A percentile compares a stretch with the other conserved stretches of the same genome.
phyloP scores from a whole-genome alignment of 2,797 vertebrate genomes.

The Platalea minor region DNA sequence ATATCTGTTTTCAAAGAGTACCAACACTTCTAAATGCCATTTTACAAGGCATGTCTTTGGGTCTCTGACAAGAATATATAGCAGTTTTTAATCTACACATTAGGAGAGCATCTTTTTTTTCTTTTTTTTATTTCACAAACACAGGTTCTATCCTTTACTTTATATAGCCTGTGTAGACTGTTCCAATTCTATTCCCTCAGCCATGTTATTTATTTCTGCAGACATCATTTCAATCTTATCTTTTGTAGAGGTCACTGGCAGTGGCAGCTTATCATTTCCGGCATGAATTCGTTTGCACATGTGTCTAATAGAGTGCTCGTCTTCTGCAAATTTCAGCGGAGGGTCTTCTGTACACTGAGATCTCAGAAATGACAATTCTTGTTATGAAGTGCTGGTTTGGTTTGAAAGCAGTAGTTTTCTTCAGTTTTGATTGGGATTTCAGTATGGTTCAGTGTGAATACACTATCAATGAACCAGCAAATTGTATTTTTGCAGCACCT shows the following conservation, averaged over 20 bases:
- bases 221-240: background rate
- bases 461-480: background rate
- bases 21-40: background rate
- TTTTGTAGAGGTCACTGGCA: background rate
- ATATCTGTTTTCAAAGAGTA: background rate
- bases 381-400: background rate
- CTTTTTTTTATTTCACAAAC: background rate
- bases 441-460: background rate
- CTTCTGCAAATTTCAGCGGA: background rate
- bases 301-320: background rate
- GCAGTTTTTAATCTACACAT: background rate
- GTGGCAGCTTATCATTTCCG: background rate
- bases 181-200: background rate
- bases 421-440: slow-evolving; percentile 18
- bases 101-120: background rate
- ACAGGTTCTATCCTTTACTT: background rate
- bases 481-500: background rate
- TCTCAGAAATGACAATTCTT: background rate
- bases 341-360: background rate
- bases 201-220: background rate
- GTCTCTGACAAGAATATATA: background rate
- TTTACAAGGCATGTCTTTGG: background rate
- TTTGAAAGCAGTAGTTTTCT: background rate
- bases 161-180: background rate
- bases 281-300: background rate